Evolutionary conservation across 2,888 invertebrate species (phyloP).

Genomic region (Clusia tigrina): DNA sequence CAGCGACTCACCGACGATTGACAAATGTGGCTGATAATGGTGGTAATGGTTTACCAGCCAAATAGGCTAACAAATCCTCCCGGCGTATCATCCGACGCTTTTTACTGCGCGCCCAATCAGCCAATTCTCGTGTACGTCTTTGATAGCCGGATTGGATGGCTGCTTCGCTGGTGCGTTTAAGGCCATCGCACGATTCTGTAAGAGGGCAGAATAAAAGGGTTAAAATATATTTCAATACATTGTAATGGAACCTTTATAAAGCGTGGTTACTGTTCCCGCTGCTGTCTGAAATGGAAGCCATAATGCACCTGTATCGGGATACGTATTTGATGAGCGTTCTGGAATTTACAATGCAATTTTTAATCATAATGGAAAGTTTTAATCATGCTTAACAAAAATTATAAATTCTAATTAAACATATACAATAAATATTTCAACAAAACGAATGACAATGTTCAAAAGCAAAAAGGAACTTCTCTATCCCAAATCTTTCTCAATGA

Average conservation of each 20-base stretch:
- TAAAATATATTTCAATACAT: background rate
- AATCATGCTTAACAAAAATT: too few species aligned
- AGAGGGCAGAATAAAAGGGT: background rate
- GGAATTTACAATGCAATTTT: constrained; percentile 48
- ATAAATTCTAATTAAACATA: too few species aligned
- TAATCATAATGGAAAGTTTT: too few species aligned
- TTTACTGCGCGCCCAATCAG: constrained; percentile 79
- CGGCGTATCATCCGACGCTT: constrained; percentile 74
- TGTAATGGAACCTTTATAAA: constrained; percentile 72
- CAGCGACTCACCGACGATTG: constrained; percentile 62
- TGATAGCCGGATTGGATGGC: constrained; percentile 78
- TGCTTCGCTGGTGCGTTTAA: constrained; percentile 74
- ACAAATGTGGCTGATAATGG: constrained; percentile 65
- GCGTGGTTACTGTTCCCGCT: constrained; percentile 77
- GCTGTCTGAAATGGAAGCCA: constrained; percentile 84
- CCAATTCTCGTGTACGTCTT: constrained; percentile 76
- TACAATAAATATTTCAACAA: too few species aligned
- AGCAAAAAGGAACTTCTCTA: too few species aligned
- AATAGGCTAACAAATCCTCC: constrained; percentile 79
- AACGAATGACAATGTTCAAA: too few species aligned
- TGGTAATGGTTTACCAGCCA: constrained; percentile 76
- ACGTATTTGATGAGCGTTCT: constrained; percentile 69
- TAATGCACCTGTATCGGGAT: constrained; percentile 69
- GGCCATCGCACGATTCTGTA: constrained; percentile 76
- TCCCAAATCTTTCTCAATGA: too few species aligned